These are phyloP conservation scores for Catajapyx aquilonaris DNA, from an alignment of 1,140 invertebrate genomes.

Conservation along the genomic window DNA sequence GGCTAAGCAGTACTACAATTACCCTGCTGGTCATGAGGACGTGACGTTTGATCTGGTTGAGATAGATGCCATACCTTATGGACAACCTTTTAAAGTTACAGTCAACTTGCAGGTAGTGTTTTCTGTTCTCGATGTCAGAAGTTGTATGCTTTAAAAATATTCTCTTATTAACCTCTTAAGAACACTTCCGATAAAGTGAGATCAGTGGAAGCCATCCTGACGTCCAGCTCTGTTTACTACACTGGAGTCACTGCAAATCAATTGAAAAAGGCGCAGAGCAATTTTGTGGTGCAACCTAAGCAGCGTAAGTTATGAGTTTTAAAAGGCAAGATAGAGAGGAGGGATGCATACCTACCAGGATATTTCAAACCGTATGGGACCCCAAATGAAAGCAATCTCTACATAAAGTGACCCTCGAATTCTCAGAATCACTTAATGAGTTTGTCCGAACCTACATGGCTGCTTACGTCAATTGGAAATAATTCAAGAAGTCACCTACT, in stretches of 20 bases:
- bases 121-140: neutral
- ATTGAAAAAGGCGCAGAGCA: conserved; percentile 35
- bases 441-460: no score
- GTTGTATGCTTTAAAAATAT: neutral
- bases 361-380: no score
- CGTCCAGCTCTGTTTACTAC: conserved; percentile 40
- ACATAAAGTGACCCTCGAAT: no score
- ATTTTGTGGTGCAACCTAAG: conserved; percentile 28
- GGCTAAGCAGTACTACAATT: conserved; percentile 32
- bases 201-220: conserved; percentile 29
- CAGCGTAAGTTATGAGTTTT: conserved; percentile 13
- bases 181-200: conserved; percentile 19
- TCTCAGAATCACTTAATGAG: no score
- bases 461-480: no score
- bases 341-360: no score
- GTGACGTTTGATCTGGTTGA: conserved; percentile 42
- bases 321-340: no score
- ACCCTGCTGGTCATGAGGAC: conserved; percentile 32
- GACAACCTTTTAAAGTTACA: conserved; percentile 38
- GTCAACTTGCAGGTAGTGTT: conserved; percentile 33
- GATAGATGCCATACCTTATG: conserved; percentile 38
- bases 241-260: conserved; percentile 41
- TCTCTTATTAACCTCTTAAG: conserved; percentile 7
- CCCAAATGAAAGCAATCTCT: no score
- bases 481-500: no score